Conservation (phyloP, 2,113 vertebrate species). For the Rhizomys pruinosus region DNA sequence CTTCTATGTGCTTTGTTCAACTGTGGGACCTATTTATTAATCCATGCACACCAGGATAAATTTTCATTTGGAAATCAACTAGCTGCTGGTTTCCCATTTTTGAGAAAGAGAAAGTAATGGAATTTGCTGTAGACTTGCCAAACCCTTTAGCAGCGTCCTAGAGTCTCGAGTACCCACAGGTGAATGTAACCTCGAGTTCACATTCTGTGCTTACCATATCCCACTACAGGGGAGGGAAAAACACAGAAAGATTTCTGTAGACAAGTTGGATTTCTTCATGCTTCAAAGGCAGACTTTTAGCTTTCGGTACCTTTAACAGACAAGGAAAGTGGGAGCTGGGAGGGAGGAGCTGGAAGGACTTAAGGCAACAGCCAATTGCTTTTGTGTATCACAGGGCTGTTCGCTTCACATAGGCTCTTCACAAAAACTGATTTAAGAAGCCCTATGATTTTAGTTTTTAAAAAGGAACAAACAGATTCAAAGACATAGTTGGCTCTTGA, state of each 20-base stretch:
- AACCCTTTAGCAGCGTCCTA: not conserved
- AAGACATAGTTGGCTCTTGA: not conserved
- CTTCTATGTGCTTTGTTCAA: not conserved
- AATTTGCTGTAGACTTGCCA: not conserved
- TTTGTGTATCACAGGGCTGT: not conserved
- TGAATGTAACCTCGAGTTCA: not conserved
- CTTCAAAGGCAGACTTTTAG: not conserved
- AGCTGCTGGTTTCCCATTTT: not conserved
- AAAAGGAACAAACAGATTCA: not conserved
- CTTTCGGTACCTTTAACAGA: not conserved
- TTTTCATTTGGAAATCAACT: constrained; percentile 30
- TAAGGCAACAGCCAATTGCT: not conserved
- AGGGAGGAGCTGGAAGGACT: not conserved
- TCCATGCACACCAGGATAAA: not conserved
- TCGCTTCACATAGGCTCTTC: not conserved
- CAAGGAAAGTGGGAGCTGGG: not conserved
- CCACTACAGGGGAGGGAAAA: not conserved
- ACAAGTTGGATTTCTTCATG: not conserved
- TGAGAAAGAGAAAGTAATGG: constrained; percentile 5
- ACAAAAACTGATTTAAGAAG: constrained; percentile 7
- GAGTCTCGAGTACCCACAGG: not conserved
- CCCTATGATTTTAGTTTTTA: constrained; percentile 22
- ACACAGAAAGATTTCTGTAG: not conserved
- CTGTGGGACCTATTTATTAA: constrained; percentile 13
- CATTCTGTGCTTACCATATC: not conserved